phyloP scores from a whole-genome alignment of 2,888 invertebrate species.

The Drosophila yooni region DNA sequence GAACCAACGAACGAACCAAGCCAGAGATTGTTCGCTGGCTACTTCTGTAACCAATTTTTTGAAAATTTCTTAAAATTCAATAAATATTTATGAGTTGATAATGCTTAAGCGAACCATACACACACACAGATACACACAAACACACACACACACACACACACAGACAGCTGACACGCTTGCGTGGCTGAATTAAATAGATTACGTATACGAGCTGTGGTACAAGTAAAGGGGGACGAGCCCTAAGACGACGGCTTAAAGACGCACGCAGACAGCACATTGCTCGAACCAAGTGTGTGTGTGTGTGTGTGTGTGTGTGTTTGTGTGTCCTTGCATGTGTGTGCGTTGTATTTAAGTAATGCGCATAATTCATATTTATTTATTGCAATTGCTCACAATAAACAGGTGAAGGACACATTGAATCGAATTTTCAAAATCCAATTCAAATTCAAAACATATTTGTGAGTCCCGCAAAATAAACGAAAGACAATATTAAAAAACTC shows the following conservation, averaged over 20 bases:
- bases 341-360: conserved; percentile 7
- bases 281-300: neutral
- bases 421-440: neutral
- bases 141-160: conserved; percentile 23
- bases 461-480: neutral
- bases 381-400: neutral
- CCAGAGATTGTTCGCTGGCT: conserved; percentile 46
- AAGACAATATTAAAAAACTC: neutral
- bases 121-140: neutral
- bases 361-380: conserved; percentile 18
- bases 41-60: conserved; percentile 61
- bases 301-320: neutral
- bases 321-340: neutral
- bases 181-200: conserved; percentile 78
- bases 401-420: neutral
- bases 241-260: conserved; percentile 5
- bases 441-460: neutral
- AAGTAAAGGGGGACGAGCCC: neutral
- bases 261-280: neutral
- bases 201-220: conserved; percentile 54
- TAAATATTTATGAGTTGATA: conserved; percentile 83
- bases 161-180: conserved; percentile 53
- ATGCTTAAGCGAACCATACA: conserved; percentile 63
- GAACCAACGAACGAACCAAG: neutral
- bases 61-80: conserved; percentile 83